phyloP scores from a whole-genome alignment of 2,888 invertebrate genomes.

The Cerceris ruficornis region DNA sequence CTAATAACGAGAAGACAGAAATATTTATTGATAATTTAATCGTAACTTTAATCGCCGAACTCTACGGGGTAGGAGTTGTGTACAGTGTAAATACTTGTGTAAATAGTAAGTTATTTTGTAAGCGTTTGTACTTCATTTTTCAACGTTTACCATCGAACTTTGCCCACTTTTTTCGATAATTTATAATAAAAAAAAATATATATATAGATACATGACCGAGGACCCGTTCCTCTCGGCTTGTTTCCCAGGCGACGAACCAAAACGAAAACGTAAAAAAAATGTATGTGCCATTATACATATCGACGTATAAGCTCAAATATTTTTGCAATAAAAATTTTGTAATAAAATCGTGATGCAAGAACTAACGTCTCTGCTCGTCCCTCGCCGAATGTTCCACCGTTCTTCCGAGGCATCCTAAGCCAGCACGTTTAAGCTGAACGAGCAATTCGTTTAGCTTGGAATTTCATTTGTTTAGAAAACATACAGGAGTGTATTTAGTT shows the following conservation, averaged over 20 bases:
- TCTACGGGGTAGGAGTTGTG: neutral
- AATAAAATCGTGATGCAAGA: conserved; percentile 41
- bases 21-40: conserved; percentile 56
- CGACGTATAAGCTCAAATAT: conserved; percentile 64
- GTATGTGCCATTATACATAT: conserved; percentile 61
- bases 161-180: neutral
- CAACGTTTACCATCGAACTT: neutral
- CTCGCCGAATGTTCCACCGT: neutral
- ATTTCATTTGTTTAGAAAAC: too few relatives aligned
- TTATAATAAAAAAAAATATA: conserved; percentile 1
- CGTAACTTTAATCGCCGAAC: neutral
- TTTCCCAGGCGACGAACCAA: neutral
- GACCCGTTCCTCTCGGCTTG: neutral
- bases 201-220: neutral
- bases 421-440: neutral
- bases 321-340: conserved; percentile 72
- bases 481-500: too few relatives aligned
- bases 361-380: neutral
- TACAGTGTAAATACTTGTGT: conserved; percentile 51
- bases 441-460: too few relatives aligned
- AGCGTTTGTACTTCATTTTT: conserved; percentile 14
- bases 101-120: conserved; percentile 43
- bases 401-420: neutral
- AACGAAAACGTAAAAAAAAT: neutral
- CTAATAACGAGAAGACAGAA: conserved; percentile 59